Conservation (phyloP, 2,888 invertebrate genomes). For the Rhagonycha fulva region DNA sequence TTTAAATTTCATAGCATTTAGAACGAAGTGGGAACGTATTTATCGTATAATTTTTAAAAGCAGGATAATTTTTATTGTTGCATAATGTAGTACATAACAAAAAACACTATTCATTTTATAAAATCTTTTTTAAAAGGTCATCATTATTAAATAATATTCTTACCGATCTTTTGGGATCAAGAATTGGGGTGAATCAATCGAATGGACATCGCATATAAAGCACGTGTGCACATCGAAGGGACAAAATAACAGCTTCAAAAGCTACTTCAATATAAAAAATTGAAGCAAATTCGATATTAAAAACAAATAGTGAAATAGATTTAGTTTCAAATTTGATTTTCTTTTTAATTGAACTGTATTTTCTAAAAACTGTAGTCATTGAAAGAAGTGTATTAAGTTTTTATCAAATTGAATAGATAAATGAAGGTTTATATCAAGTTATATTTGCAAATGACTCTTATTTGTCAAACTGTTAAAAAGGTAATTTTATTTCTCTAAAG, state of each 20-base stretch:
- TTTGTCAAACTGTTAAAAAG: too few species aligned
- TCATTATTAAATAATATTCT: background rate
- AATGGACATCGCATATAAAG: background rate
- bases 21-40: background rate
- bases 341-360: background rate
- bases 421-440: too few species aligned
- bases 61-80: too few species aligned
- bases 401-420: too few species aligned
- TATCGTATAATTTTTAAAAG: background rate
- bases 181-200: background rate
- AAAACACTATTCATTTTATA: background rate
- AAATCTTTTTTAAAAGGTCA: background rate
- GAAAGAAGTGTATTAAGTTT: too few species aligned
- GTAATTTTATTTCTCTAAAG: too few species aligned
- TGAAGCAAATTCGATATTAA: background rate
- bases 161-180: background rate
- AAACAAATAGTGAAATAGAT: background rate
- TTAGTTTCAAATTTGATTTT: background rate
- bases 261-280: background rate
- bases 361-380: background rate
- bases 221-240: background rate
- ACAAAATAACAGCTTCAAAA: background rate
- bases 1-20: background rate
- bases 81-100: too few species aligned
- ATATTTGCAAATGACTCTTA: too few species aligned